Evolutionary conservation across 2,113 vertebrate genomes (phyloP), one percentile per base, ranked within the genome.

Genomic region (Paedocypris sp.): DNA sequence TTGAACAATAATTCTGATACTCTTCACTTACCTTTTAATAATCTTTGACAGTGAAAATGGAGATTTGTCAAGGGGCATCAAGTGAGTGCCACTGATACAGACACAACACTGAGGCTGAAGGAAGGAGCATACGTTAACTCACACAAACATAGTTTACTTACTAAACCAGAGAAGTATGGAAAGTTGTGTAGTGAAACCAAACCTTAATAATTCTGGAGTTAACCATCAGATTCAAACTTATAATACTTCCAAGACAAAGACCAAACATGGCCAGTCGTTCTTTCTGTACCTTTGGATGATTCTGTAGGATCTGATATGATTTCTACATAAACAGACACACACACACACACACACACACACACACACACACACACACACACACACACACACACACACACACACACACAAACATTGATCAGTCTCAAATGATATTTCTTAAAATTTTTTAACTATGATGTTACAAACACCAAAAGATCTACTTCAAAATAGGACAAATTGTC

Each of bases 71-170:
- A n/a, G n/a, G 16, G 49, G 73, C 48, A 77, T 77, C 2, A 69
- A 1, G 7, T 77, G 73, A 35, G 29, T 35, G 2, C 81, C 82
- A 0, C 80, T 86, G 19, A 86, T 65, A 23, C 75, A 71, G 61
- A 83, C 67, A 67, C 81, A 63, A 70, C 82, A 84, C 19, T 72
- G 70, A 2, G 78, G 76, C 83, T 84, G 66, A 18, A 1, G n/a
- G n/a, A 20, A 35, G 13, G 35, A n/a, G 35, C 2, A 35, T 1
- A 66, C 28, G 50, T 0, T 2, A 43, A 20, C 16, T 9, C 5
- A 28, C 4, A 3, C 29, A 22, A 23, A 11, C 33, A 31, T 16
- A 33, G 16, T 16, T 41, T 6, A 19, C 9, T 25, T 22, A 11
- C 3, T 6, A 28, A 12, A 49, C 6, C 52, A 7, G 23, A 12